A percentile compares a stretch with the other conserved stretches of the same genome.
Evolutionary conservation across 2,113 vertebrate genomes (phyloP).

Genomic region (Macrotus californicus): DNA sequence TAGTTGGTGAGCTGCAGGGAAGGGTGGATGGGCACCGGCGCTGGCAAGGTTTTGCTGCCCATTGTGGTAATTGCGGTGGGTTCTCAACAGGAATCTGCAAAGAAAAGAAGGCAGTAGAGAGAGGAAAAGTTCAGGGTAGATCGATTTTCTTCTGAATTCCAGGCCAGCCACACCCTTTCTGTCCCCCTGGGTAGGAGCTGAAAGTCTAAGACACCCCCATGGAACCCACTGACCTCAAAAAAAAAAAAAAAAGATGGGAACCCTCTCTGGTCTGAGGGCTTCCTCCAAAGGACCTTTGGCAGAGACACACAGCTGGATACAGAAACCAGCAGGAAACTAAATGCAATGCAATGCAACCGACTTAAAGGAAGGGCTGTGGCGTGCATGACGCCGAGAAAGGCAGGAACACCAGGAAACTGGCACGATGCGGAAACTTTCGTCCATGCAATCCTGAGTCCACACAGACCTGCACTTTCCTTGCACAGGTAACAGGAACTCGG

Average conservation of each 20-base stretch:
- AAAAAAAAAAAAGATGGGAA: background rate
- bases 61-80: conserved; percentile 72
- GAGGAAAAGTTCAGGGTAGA: background rate
- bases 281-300: background rate
- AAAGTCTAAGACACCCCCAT: background rate
- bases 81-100: conserved; percentile 63
- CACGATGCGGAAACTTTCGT: background rate
- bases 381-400: background rate
- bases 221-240: background rate
- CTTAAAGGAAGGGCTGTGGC: background rate
- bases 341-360: background rate
- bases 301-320: background rate
- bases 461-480: background rate
- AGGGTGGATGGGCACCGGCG: conserved; percentile 95
- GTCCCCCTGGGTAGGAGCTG: background rate
- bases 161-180: background rate
- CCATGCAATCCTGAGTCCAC: background rate
- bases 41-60: conserved; percentile 97
- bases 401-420: background rate
- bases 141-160: background rate
- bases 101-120: conserved; percentile 23
- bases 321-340: background rate
- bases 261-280: background rate
- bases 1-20: conserved; percentile 97
- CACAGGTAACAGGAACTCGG: background rate